These are phyloP conservation scores for Perca schrenkii DNA, from an alignment of 2,113 vertebrate species.

Conservation along the genomic window DNA sequence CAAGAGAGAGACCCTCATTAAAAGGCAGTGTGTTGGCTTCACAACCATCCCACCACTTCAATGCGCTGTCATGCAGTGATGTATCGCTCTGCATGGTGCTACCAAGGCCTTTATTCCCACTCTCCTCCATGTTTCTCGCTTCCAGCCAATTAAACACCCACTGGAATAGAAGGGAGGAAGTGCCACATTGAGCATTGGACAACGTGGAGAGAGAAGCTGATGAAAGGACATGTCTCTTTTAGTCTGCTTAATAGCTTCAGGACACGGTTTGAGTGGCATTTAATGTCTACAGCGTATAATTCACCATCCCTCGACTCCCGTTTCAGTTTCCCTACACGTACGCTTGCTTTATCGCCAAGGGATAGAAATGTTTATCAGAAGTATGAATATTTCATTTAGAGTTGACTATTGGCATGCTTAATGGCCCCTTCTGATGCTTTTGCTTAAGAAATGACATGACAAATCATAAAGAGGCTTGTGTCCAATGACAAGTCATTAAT, in stretches of 20 bases:
- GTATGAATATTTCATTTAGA: slow-evolving; percentile 55
- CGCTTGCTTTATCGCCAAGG: slow-evolving; percentile 38
- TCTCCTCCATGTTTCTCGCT: slow-evolving; percentile 66
- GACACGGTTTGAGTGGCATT: slow-evolving; percentile 69
- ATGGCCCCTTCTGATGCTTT: slow-evolving; percentile 29
- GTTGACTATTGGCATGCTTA: slow-evolving; percentile 47
- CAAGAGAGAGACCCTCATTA: slow-evolving; percentile 76
- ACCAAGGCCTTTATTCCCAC: slow-evolving; percentile 77
- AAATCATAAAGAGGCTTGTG: slow-evolving; percentile 37
- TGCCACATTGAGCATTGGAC: slow-evolving; percentile 67
- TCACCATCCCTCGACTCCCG: slow-evolving; percentile 33
- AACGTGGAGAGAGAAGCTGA: slow-evolving; percentile 65
- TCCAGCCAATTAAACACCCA: slow-evolving; percentile 83
- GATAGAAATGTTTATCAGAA: slow-evolving; percentile 66
- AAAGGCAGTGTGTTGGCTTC: slow-evolving; percentile 75
- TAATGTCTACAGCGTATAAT: slow-evolving; percentile 61
- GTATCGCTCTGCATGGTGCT: slow-evolving; percentile 77
- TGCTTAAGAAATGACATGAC: slow-evolving; percentile 59
- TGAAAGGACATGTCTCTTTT: slow-evolving; percentile 76
- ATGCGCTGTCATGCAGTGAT: slow-evolving; percentile 78
- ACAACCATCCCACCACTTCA: slow-evolving; percentile 77
- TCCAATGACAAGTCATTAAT: slow-evolving; percentile 48
- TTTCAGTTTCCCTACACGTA: slow-evolving; percentile 46
- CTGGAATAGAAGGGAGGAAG: slow-evolving; percentile 68
- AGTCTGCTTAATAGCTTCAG: slow-evolving; percentile 73